Evolutionary conservation across 2,888 invertebrate genomes (phyloP).

Genomic region (Dendrolimus houi): DNA sequence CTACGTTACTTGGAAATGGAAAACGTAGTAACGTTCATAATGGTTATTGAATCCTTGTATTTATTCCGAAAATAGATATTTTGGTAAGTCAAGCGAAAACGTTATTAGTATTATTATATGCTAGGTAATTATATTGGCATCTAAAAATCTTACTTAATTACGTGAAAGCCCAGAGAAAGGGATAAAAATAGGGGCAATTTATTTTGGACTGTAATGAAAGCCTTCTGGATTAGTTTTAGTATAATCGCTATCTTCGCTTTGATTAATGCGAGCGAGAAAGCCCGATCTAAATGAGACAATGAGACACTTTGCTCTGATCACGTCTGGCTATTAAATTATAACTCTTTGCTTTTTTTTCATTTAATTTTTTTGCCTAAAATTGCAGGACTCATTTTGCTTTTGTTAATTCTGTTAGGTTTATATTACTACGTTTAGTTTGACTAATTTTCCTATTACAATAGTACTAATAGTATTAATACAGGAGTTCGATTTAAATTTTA

Average conservation of each 20-base stretch:
- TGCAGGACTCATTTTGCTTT: not conserved
- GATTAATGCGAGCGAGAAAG: not conserved
- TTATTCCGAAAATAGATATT: too few species aligned
- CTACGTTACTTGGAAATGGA: too few species aligned
- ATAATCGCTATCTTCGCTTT: not conserved
- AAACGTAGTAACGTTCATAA: too few species aligned
- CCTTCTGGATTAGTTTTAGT: not conserved
- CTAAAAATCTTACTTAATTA: not conserved
- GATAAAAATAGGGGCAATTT: not conserved
- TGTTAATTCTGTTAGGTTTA: not conserved
- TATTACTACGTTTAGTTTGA: not conserved
- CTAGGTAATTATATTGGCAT: not conserved
- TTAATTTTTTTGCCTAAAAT: not conserved
- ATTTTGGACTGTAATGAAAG: not conserved
- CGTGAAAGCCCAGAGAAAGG: not conserved
- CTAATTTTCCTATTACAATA: too few species aligned
- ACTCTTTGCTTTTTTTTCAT: not conserved
- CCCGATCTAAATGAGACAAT: not conserved
- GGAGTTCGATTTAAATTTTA: too few species aligned
- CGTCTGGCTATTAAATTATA: not conserved
- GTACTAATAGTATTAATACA: too few species aligned
- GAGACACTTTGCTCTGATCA: not conserved
- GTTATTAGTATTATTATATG: too few species aligned
- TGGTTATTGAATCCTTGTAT: too few species aligned
- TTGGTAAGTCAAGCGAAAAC: too few species aligned